Conservation (phyloP, 30 jellyfish, hydroid and myxozoan species). For the Chrysaora quinquecirrha region DNA sequence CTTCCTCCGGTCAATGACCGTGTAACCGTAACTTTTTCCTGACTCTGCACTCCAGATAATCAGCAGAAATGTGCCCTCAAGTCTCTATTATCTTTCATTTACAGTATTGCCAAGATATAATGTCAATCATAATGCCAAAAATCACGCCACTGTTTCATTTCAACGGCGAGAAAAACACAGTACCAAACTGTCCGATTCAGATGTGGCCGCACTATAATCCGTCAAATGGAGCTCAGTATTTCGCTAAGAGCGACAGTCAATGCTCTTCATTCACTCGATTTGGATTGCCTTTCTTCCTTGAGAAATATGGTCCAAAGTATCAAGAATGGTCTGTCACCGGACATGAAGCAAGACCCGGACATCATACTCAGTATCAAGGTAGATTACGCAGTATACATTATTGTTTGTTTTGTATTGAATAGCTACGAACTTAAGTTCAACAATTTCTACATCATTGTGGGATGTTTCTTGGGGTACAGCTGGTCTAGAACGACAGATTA, state of each 20-base stretch:
- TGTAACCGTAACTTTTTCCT: too few species aligned
- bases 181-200: constrained; percentile 92
- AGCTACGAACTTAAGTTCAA: too few species aligned
- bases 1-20: too few species aligned
- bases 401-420: too few species aligned
- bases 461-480: too few species aligned
- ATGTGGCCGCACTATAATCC: constrained; percentile 96
- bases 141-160: constrained; percentile 62
- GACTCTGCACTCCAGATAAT: too few species aligned
- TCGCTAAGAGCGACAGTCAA: constrained; percentile 72
- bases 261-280: constrained; percentile 76
- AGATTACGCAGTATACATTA: too few species aligned
- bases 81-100: too few species aligned
- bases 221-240: constrained; percentile 89
- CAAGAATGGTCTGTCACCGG: constrained; percentile 98
- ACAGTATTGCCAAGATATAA: constrained; percentile 65
- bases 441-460: too few species aligned
- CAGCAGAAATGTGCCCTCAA: too few species aligned
- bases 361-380: constrained; percentile 90
- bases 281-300: constrained; percentile 93
- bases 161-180: constrained; percentile 89
- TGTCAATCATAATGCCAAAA: constrained; percentile 78
- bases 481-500: too few species aligned
- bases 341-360: constrained; percentile 99
- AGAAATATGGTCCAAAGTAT: constrained; percentile 92